Evolutionary conservation across 2,113 vertebrate species (phyloP), one percentile per base, ranked within the genome.

Genomic region (Macaca mulatta): DNA sequence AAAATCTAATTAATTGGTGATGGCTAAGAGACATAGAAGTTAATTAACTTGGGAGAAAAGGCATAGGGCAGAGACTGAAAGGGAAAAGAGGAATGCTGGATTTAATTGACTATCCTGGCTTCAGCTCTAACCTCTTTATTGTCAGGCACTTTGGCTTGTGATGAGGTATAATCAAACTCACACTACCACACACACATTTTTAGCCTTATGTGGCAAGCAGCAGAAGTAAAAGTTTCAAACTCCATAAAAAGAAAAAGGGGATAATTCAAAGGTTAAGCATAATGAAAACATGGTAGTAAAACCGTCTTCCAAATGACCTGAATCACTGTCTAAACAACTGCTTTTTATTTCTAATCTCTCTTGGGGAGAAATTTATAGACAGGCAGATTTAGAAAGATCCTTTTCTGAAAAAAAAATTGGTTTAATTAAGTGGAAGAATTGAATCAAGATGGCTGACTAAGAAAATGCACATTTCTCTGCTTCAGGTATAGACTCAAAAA

Each of bases 31-130:
- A 87, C 13, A 87, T 3, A 12, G 85, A 61, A 90, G 92, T 93
- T 83, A 95, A 94, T 97, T 94, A 94, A 93, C 38, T 72, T 93
- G 43, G 67, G 75, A 86, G 70, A 90, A 93, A 82, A 82, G 78
- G 77, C 38, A 50, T 13, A 92, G 78, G 50, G 5, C 48, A 57
- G 40, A 70, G 50, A 83, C 35, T 90, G 12, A 80, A 91, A 77
- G 38, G 2, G 55, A 87, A 70, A 92, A 50, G 35, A 9, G 23
- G 5, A 35, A 48, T 25, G 61, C 30, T 30, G 69, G 70, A 69
- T 35, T 40, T 94, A 90, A 96, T 55, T 25, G 81, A 67, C 64
- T 91, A n/a, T 59, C 16, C 75, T 27, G 13, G 38, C 27, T 89
- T 79, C 30, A 69, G 20, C 20, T 22, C 25, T 83, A 48, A 93